Conservation (phyloP, 2,113 vertebrate species). For the Amphiprion percula region DNA sequence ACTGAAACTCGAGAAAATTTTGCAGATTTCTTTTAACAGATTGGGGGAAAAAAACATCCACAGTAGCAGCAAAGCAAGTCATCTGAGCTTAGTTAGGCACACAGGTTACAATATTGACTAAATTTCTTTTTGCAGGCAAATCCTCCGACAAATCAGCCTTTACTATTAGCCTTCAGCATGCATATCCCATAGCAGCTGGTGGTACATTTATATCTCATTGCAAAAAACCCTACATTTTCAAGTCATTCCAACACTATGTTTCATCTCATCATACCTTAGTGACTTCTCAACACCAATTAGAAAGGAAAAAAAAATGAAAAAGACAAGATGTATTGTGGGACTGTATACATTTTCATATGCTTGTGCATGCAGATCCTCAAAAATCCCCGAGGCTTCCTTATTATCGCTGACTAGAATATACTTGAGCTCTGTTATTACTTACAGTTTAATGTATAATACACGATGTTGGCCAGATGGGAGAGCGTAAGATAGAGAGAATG, state of each 20-base stretch:
- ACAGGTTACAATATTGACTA: background rate
- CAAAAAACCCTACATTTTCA: background rate
- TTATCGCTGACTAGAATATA: slow-evolving; percentile 70
- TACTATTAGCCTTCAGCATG: slow-evolving; percentile 1
- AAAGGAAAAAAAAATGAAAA: slow-evolving; percentile 13
- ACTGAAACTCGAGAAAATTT: background rate
- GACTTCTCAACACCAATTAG: slow-evolving; percentile 10
- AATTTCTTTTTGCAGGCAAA: background rate
- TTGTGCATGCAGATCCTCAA: slow-evolving; percentile 45
- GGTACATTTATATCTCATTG: slow-evolving; percentile 10
- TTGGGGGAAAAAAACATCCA: no score
- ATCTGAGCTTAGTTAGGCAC: background rate
- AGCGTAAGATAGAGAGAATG: slow-evolving; percentile 16
- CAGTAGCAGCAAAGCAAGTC: background rate
- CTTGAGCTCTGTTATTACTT: slow-evolving; percentile 72
- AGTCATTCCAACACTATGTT: background rate
- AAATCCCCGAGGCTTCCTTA: slow-evolving; percentile 61
- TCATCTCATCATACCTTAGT: background rate
- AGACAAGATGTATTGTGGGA: slow-evolving; percentile 35
- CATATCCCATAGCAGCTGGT: slow-evolving; percentile 1
- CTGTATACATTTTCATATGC: slow-evolving; percentile 45
- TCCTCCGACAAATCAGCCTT: background rate
- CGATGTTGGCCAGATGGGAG: slow-evolving; percentile 17
- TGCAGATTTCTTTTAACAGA: background rate
- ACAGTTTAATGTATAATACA: slow-evolving; percentile 72